A percentile compares a stretch with the other conserved stretches of the same genome.
phyloP scores from a whole-genome alignment of 2,888 invertebrate species.

The Abrostola tripartita region DNA sequence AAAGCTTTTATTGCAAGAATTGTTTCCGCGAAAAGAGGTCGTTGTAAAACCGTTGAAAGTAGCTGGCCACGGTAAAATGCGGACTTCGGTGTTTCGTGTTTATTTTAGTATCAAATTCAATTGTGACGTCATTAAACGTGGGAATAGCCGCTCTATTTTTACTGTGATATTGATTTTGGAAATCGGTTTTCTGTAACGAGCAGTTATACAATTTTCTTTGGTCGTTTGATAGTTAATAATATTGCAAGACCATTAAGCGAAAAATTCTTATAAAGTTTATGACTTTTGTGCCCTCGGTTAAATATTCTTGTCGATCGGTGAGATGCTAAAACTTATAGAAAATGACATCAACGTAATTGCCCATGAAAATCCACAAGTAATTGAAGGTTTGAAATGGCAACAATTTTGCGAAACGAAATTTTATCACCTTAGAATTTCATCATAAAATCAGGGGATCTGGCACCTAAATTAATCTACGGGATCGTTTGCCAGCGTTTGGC shows the following conservation, averaged over 20 bases:
- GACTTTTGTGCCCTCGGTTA: too few species aligned
- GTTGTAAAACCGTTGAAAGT: constrained; percentile 30
- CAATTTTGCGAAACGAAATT: constrained; percentile 57
- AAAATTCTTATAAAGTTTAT: too few species aligned
- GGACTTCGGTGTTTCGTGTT: constrained; percentile 10
- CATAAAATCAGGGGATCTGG: constrained; percentile 57
- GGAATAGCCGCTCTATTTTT: constrained; percentile 8
- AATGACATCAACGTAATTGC: constrained; percentile 31
- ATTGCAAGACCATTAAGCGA: too few species aligned
- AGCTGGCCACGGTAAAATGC: constrained; percentile 16
- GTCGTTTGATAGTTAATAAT: too few species aligned
- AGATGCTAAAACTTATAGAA: not conserved
- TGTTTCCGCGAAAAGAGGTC: constrained; percentile 40
- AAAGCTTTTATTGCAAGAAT: constrained; percentile 48
- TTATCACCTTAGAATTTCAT: constrained; percentile 61
- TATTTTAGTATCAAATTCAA: constrained; percentile 19
- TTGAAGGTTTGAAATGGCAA: constrained; percentile 58
- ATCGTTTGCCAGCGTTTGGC: constrained; percentile 56
- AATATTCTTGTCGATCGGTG: too few species aligned
- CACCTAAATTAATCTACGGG: constrained; percentile 60
- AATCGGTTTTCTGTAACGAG: not conserved
- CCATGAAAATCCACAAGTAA: constrained; percentile 48
- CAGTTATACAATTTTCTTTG: too few species aligned
- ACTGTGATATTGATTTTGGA: not conserved
- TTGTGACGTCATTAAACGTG: constrained; percentile 13